Conservation (phyloP, 2,113 vertebrate genomes). For the Jaculus jaculus region DNA sequence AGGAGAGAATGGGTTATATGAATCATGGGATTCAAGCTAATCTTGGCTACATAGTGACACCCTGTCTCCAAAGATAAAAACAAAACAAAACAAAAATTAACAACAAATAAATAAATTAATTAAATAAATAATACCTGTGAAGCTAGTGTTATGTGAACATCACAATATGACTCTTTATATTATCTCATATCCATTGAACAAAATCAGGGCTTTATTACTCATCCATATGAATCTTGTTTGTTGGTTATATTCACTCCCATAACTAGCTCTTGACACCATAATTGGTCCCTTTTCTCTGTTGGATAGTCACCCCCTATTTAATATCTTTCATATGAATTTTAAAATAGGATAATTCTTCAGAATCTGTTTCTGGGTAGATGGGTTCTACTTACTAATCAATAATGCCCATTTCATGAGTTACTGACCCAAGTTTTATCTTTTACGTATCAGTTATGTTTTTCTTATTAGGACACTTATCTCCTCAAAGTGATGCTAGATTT, state of each 20-base stretch:
- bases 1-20: too few relatives aligned
- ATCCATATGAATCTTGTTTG: not conserved
- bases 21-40: not conserved
- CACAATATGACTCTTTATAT: not conserved
- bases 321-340: not conserved
- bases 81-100: not conserved
- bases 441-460: not conserved
- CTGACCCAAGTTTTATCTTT: not conserved
- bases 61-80: not conserved
- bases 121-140: not conserved
- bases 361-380: not conserved
- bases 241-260: not conserved
- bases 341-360: not conserved
- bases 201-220: not conserved
- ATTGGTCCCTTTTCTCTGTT: not conserved
- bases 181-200: not conserved
- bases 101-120: not conserved
- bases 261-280: not conserved
- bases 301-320: not conserved
- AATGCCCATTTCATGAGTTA: not conserved
- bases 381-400: not conserved
- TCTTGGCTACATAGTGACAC: not conserved
- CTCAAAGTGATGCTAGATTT: constrained; percentile 7
- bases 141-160: not conserved
- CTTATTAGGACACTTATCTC: not conserved